Evolutionary conservation across 2,113 vertebrate species (phyloP).

Genomic region (Microcebus murinus): DNA sequence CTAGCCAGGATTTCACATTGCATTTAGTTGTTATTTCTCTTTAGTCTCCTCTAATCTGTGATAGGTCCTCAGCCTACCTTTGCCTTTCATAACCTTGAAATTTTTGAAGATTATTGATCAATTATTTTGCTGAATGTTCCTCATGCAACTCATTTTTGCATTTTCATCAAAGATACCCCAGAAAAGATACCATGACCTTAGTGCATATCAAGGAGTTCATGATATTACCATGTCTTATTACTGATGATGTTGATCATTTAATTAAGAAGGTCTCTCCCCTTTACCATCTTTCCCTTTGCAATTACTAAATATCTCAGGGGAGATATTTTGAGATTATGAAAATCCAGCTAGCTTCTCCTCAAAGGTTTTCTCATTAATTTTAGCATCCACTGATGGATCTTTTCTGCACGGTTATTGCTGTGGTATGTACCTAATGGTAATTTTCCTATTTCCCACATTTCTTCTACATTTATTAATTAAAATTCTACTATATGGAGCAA

Average conservation of each 20-base stretch:
- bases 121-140: neutral
- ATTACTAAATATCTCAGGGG: neutral
- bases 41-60: neutral
- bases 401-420: neutral
- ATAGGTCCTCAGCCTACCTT: neutral
- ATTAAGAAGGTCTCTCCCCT: neutral
- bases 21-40: neutral
- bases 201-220: neutral
- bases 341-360: neutral
- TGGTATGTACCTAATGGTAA: neutral
- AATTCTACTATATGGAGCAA: neutral
- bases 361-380: neutral
- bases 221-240: neutral
- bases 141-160: constrained; percentile 3
- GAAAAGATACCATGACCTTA: neutral
- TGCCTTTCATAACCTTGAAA: neutral
- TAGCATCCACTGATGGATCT: neutral
- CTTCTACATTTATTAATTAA: neutral
- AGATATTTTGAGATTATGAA: neutral
- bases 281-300: neutral
- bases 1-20: neutral
- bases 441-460: neutral
- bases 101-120: neutral
- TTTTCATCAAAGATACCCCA: neutral
- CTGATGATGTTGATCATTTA: neutral